Percentiles rank a stretch among this genome's conserved stretches.
Conservation (phyloP, 2,797 vertebrate species). For the Cossypha niveicapilla region DNA sequence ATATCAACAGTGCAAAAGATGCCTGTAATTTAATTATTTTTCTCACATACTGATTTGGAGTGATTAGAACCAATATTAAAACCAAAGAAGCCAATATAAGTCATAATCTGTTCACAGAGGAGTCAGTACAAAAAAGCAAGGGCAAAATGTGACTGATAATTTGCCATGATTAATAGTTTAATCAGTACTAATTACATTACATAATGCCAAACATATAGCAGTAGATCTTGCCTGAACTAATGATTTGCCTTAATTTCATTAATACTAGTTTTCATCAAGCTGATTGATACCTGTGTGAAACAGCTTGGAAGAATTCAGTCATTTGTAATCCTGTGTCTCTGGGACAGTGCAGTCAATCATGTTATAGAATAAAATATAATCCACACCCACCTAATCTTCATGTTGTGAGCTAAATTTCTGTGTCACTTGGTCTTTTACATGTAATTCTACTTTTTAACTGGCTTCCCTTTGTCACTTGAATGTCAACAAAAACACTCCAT, state of each 20-base stretch:
- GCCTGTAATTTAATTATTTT: neutral
- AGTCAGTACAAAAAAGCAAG: neutral
- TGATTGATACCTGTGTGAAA: conserved; percentile 6
- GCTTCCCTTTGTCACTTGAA: neutral
- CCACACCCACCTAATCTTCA: neutral
- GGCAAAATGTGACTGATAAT: neutral
- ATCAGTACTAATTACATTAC: conserved; percentile 19
- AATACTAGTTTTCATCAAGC: conserved; percentile 22
- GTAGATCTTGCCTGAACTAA: neutral
- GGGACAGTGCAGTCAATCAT: conserved; percentile 17
- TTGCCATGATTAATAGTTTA: neutral
- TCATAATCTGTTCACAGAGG: neutral
- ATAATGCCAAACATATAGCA: neutral
- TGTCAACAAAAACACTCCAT: neutral
- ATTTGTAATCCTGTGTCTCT: neutral
- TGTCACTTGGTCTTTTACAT: neutral
- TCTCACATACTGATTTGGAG: neutral
- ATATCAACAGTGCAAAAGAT: neutral
- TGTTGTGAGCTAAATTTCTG: neutral
- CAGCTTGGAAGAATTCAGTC: conserved; percentile 27
- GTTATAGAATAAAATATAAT: conserved; percentile 11
- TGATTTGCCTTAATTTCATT: conserved; percentile 47
- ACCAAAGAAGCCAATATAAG: neutral
- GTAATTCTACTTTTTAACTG: neutral
- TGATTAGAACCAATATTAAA: neutral